phyloP scores from a whole-genome alignment of 2,797 vertebrate genomes.

The Anas acuta region DNA sequence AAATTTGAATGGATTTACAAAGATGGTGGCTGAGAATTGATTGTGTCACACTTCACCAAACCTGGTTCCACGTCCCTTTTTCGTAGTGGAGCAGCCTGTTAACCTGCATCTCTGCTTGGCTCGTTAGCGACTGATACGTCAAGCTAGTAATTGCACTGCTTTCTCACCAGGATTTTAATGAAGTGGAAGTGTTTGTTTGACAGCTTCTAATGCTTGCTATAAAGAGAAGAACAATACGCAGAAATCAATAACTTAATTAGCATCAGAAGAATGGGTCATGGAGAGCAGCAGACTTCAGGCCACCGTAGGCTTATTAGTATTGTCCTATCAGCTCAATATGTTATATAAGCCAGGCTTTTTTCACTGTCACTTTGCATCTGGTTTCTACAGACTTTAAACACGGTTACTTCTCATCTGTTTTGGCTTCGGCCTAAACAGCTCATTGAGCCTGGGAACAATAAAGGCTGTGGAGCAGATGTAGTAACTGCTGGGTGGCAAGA shows the following conservation, averaged over 20 bases:
- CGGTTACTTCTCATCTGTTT: slow-evolving; percentile 39
- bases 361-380: slow-evolving; percentile 39
- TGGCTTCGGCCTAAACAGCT: slow-evolving; percentile 39
- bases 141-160: not conserved
- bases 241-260: slow-evolving; percentile 54
- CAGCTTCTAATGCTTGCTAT: slow-evolving; percentile 26
- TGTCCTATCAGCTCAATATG: slow-evolving; percentile 52
- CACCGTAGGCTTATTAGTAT: slow-evolving; percentile 38
- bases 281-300: slow-evolving; percentile 50
- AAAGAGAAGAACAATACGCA: slow-evolving; percentile 25
- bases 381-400: slow-evolving; percentile 34
- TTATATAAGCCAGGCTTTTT: slow-evolving; percentile 63
- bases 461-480: not conserved
- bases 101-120: not conserved
- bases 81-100: not conserved
- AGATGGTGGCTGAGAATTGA: not conserved
- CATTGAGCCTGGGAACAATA: not conserved
- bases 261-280: slow-evolving; percentile 50
- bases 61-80: not conserved
- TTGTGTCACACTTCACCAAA: not conserved
- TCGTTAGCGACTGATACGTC: not conserved
- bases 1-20: not conserved
- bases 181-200: not conserved
- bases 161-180: not conserved
- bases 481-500: not conserved